Percentiles rank a stretch among this genome's conserved stretches.
phyloP scores from a whole-genome alignment of 2,888 invertebrate species.

The Cylloceria caligata region DNA sequence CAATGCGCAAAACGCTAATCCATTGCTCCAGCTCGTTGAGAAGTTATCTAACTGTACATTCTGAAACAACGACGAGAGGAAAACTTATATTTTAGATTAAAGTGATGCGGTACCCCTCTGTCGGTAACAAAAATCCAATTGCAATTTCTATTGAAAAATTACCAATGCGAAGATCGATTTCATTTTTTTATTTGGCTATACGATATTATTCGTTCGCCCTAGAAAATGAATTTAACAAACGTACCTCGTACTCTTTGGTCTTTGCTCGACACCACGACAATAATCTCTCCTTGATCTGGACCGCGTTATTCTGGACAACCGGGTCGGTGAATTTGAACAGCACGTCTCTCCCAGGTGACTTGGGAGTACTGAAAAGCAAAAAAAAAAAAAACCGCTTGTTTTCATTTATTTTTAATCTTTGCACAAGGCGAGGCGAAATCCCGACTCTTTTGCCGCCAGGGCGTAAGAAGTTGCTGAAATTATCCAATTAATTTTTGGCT shows the following conservation, averaged over 20 bases:
- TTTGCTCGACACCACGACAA: conserved; percentile 99
- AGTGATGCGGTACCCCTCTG: background rate
- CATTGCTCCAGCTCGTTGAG: conserved; percentile 99
- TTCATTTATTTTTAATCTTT: background rate
- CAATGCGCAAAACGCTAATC: conserved; percentile 99
- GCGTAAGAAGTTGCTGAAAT: too few relatives aligned
- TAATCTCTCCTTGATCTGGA: conserved; percentile 98
- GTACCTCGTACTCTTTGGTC: conserved; percentile 98
- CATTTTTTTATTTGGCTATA: conserved; percentile 63
- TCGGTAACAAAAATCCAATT: too few relatives aligned
- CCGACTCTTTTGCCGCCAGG: background rate
- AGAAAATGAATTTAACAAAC: conserved; percentile 33
- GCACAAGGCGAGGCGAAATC: background rate
- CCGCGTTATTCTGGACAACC: conserved; percentile 95
- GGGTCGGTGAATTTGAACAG: conserved; percentile 97
- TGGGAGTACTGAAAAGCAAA: conserved; percentile 88
- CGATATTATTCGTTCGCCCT: too few relatives aligned
- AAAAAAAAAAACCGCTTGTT: conserved; percentile 18
- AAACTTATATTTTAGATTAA: conserved; percentile 29
- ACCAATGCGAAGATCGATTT: too few relatives aligned
- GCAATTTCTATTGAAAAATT: too few relatives aligned
- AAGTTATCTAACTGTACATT: conserved; percentile 99
- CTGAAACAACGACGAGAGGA: conserved; percentile 85
- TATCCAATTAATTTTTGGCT: too few relatives aligned
- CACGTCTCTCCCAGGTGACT: conserved; percentile 89